Percentiles rank a stretch among this genome's conserved stretches.
Evolutionary conservation across 2,797 vertebrate species (phyloP).

Genomic region (Gephyroberyx darwinii): DNA sequence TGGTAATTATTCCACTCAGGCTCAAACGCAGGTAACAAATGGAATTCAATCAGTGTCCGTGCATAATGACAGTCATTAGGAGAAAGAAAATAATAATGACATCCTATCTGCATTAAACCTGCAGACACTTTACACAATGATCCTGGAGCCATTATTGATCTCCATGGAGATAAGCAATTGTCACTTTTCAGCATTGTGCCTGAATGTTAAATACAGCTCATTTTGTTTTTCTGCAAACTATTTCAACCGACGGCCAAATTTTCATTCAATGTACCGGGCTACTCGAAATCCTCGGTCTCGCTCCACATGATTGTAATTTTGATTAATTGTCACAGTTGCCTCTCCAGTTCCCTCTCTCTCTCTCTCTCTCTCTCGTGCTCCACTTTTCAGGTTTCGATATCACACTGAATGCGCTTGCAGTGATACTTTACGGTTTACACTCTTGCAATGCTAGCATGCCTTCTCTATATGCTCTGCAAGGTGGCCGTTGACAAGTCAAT

Average conservation of each 20-base stretch:
- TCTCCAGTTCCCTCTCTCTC: conserved; percentile 23
- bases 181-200: conserved; percentile 96
- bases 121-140: conserved; percentile 99
- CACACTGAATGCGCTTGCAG: conserved; percentile 28
- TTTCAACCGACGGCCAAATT: conserved; percentile 89
- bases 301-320: conserved; percentile 89
- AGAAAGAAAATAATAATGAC: conserved; percentile 99
- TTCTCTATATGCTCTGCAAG: conserved; percentile 25
- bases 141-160: conserved; percentile 99
- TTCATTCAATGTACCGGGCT: conserved; percentile 85
- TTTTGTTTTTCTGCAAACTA: conserved; percentile 92
- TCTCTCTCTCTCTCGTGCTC: neutral
- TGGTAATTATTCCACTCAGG: conserved; percentile 99
- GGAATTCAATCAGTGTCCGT: conserved; percentile 99
- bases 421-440: conserved; percentile 27
- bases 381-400: conserved; percentile 38
- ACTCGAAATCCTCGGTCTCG: conserved; percentile 77
- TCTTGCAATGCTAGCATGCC: conserved; percentile 25
- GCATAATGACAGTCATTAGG: conserved; percentile 99
- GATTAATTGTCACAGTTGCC: conserved; percentile 71
- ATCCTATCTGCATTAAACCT: conserved; percentile 99
- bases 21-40: conserved; percentile 99
- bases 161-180: conserved; percentile 99
- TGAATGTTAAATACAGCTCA: conserved; percentile 96
- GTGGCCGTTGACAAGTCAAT: conserved; percentile 35